A percentile compares a stretch with the other conserved stretches of the same genome.
Evolutionary conservation across 1,140 invertebrate species (phyloP).

Genomic region (Caenorhabditis tropicalis): DNA sequence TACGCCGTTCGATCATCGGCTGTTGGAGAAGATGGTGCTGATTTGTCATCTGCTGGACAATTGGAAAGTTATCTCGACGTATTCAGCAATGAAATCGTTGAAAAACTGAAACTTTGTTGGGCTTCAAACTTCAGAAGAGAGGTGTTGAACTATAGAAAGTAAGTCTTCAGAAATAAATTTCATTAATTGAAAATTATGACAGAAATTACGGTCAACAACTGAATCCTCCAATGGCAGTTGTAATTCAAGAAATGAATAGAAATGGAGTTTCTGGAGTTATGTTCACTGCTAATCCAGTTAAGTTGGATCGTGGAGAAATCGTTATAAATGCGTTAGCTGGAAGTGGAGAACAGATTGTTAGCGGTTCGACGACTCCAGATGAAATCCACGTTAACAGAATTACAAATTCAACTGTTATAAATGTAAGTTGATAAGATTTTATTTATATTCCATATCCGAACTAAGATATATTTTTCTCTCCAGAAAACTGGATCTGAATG

Average conservation of each 20-base stretch:
- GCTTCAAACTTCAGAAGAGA: conserved; percentile 81
- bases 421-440: too few species aligned
- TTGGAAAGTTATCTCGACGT: conserved; percentile 82
- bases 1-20: conserved; percentile 78
- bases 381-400: conserved; percentile 51
- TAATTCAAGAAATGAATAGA: conserved; percentile 81
- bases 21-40: conserved; percentile 81
- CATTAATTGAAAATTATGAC: not conserved
- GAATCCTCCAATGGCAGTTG: conserved; percentile 80
- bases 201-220: conserved; percentile 79
- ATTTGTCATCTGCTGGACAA: conserved; percentile 84
- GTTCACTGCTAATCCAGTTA: conserved; percentile 81
- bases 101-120: conserved; percentile 80
- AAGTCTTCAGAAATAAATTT: conserved; percentile 36
- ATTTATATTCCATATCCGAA: too few species aligned
- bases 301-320: conserved; percentile 78
- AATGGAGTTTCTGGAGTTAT: conserved; percentile 80
- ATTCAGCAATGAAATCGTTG: conserved; percentile 73
- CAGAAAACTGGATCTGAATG: conserved; percentile 5
- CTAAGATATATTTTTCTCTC: too few species aligned
- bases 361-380: conserved; percentile 64
- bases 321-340: conserved; percentile 83
- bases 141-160: conserved; percentile 78
- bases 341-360: conserved; percentile 78
- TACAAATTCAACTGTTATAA: not conserved